Percentiles rank a stretch among this genome's conserved stretches.
phyloP scores from a whole-genome alignment of 2,113 vertebrate genomes.

The Crypturellus undulatus region DNA sequence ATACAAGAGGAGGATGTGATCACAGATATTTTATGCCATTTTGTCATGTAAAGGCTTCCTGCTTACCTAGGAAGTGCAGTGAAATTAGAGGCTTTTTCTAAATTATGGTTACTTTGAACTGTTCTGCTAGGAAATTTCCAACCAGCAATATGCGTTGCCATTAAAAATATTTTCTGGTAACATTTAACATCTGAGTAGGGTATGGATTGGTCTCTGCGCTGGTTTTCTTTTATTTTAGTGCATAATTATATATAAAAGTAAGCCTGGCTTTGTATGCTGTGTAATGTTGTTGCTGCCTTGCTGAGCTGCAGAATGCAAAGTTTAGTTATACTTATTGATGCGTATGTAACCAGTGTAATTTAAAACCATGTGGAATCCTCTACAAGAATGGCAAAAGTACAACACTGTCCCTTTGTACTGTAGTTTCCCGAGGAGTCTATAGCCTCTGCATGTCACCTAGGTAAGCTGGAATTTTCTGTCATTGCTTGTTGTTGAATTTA shows the following conservation, averaged over 20 bases:
- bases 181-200: neutral
- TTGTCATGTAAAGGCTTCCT: neutral
- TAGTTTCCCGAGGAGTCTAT: conserved; percentile 67
- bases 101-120: neutral
- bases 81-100: neutral
- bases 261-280: neutral
- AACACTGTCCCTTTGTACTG: conserved; percentile 68
- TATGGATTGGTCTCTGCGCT: neutral
- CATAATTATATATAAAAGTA: neutral
- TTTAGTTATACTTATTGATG: neutral
- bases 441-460: conserved; percentile 63
- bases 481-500: conserved; percentile 44
- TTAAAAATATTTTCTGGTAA: neutral
- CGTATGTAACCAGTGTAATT: conserved; percentile 33
- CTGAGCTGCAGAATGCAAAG: conserved; percentile 3
- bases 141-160: neutral
- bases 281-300: neutral
- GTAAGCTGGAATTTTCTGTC: conserved; percentile 66
- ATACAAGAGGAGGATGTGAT: neutral
- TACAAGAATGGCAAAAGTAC: conserved; percentile 51
- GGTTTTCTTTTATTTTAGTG: neutral
- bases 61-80: neutral
- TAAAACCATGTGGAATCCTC: conserved; percentile 6
- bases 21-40: neutral
- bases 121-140: neutral